Evolutionary conservation across 64 coral and sea anemone species (phyloP).

Genomic region (Pocillopora verrucosa): DNA sequence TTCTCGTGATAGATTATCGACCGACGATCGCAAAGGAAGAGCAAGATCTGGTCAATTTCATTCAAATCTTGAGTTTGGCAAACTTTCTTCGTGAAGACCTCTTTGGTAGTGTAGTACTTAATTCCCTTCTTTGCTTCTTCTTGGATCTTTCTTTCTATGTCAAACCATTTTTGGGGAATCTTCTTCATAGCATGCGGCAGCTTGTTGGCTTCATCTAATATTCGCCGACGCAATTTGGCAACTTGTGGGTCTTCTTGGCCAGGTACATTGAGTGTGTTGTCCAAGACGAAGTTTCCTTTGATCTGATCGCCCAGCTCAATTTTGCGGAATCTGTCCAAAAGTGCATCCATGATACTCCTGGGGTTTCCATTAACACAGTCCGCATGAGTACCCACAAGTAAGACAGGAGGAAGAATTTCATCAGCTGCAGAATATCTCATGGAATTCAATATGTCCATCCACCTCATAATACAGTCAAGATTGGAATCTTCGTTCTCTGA

Average conservation of each 20-base stretch:
- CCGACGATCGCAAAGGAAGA: conserved; percentile 17
- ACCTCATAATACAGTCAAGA: not conserved
- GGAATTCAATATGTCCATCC: conserved; percentile 1
- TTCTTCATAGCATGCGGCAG: conserved; percentile 33
- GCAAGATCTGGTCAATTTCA: conserved; percentile 2
- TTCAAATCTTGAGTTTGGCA: not conserved
- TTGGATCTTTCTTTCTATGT: conserved; percentile 14
- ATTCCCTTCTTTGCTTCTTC: not conserved
- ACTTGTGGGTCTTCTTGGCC: not conserved
- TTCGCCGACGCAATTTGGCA: not conserved
- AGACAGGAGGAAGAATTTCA: not conserved
- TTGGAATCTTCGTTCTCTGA: not conserved
- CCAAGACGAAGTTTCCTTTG: not conserved
- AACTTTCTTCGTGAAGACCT: not conserved
- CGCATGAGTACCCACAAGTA: conserved; percentile 14
- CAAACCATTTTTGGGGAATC: conserved; percentile 1
- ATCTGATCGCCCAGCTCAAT: not conserved
- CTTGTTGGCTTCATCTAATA: not conserved
- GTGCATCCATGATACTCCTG: not conserved
- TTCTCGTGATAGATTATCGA: not conserved
- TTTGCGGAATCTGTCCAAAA: not conserved
- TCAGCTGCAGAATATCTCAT: not conserved
- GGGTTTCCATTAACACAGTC: not conserved
- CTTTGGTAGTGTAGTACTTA: not conserved
- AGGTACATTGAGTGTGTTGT: not conserved